A percentile compares a stretch with the other conserved stretches of the same genome.
phyloP scores from a whole-genome alignment of 2,113 vertebrate genomes.

The Nothoprocta perdicaria region DNA sequence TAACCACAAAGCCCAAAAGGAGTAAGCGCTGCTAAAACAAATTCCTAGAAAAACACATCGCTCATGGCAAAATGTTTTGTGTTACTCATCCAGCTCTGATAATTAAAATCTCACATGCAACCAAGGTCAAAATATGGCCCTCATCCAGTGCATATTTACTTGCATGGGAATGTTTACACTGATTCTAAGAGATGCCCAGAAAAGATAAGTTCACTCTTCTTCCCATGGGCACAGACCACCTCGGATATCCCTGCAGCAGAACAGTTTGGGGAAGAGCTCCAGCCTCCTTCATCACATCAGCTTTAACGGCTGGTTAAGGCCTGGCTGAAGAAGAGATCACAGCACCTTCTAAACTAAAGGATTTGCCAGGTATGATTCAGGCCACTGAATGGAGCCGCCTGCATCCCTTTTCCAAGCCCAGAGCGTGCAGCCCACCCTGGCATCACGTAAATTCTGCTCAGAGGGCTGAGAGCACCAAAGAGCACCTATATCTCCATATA shows the following conservation, averaged over 20 bases:
- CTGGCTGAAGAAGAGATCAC: not conserved
- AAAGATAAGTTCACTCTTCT: not conserved
- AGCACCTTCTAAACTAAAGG: not conserved
- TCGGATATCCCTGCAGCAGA: not conserved
- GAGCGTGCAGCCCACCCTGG: not conserved
- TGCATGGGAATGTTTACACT: conserved; percentile 2
- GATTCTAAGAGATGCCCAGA: not conserved
- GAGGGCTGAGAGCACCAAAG: not conserved
- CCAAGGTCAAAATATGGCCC: conserved; percentile 26
- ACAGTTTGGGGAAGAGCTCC: not conserved
- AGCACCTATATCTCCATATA: not conserved
- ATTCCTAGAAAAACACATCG: conserved; percentile 17
- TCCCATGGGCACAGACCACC: not conserved
- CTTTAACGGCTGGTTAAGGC: not conserved
- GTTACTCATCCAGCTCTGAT: conserved; percentile 26
- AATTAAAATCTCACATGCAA: conserved; percentile 35
- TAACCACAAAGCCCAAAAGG: not conserved
- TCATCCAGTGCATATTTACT: not conserved
- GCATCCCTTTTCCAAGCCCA: not conserved
- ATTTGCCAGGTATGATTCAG: rapidly evolving
- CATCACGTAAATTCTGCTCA: not conserved
- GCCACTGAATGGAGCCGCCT: not conserved
- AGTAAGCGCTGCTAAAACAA: conserved; percentile 15
- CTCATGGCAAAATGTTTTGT: not conserved
- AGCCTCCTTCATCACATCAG: not conserved